Evolutionary conservation across 2,113 vertebrate species (phyloP), one percentile per base, ranked within the genome.

Genomic region (Gasterosteus aculeatus): DNA sequence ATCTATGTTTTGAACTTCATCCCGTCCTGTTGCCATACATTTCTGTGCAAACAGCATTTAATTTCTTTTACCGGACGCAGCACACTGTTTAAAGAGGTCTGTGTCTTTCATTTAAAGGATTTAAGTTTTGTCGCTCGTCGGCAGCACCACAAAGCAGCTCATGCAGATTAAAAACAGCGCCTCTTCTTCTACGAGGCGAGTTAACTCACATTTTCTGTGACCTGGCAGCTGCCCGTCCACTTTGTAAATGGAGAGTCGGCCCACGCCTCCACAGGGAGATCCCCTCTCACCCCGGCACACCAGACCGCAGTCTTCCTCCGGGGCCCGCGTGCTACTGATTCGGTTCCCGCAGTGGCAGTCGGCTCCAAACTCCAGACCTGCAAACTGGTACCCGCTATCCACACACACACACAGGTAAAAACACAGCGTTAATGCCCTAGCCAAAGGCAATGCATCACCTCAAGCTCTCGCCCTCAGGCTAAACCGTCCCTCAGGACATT

Each of bases 341-440:
- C 83, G 84, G 91, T 98, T 99, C 73, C 98, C 98, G 0, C 98
- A 99, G 93, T 96, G 97, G 87, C 98, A 99, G 88, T 99, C 98
- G 0, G 97, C 94, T 12, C 97, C 97, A 0, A 94, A 96, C 0
- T 96, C 96, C 91, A 99, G 90, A 0, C 97, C 97, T 0, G 98
- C 97, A 1, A 95, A 98, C 83, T 87, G 77, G 78, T 96, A 99
- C 19, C 97, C 95, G 88, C 98, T 99, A n/a, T 12, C 70, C 42
- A 46, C 56, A 73, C 77, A 59, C 33, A 67, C 16, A 62, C 26
- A 69, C 60, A 74, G 14, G 73, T 1, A 69, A 3, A 60, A 7
- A 59, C 15, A 59, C 33, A 54, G 39, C 35, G 4, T 75, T 49
- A 76, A 68, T 73, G 63, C 41, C 38, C 16, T 41, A 35, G 66